These are phyloP conservation scores for Apus apus DNA, from an alignment of 2,113 vertebrate genomes.

Conservation along the genomic window DNA sequence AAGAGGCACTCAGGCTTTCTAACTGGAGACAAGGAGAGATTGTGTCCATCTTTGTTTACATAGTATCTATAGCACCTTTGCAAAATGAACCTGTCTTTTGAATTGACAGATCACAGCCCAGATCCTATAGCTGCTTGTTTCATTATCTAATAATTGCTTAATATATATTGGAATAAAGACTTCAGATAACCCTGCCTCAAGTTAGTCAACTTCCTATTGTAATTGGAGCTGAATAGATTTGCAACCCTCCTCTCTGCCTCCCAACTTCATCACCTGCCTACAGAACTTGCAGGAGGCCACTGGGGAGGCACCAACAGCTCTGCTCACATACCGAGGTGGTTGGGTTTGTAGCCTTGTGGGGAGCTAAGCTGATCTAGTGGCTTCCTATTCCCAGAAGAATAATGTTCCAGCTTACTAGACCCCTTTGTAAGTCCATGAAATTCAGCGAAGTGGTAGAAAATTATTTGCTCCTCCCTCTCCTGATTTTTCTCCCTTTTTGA, in stretches of 20 bases:
- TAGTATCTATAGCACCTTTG: neutral
- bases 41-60: neutral
- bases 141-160: neutral
- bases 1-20: neutral
- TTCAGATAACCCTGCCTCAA: neutral
- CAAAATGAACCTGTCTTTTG: neutral
- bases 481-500: neutral
- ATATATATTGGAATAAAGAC: neutral
- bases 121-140: neutral
- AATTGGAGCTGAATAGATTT: neutral
- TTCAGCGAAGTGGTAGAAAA: neutral
- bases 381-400: neutral
- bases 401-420: neutral
- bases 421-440: neutral
- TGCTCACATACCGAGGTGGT: neutral
- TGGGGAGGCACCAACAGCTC: neutral
- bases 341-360: neutral
- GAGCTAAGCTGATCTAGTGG: neutral
- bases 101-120: neutral
- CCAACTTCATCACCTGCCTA: neutral
- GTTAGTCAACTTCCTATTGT: constrained; percentile 8
- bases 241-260: neutral
- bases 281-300: neutral
- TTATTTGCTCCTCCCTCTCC: rapidly evolving
- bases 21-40: neutral